Evolutionary conservation across 2,888 invertebrate species (phyloP), one percentile per base, ranked within the genome.

Genomic region (Ormyrus pomaceus): DNA sequence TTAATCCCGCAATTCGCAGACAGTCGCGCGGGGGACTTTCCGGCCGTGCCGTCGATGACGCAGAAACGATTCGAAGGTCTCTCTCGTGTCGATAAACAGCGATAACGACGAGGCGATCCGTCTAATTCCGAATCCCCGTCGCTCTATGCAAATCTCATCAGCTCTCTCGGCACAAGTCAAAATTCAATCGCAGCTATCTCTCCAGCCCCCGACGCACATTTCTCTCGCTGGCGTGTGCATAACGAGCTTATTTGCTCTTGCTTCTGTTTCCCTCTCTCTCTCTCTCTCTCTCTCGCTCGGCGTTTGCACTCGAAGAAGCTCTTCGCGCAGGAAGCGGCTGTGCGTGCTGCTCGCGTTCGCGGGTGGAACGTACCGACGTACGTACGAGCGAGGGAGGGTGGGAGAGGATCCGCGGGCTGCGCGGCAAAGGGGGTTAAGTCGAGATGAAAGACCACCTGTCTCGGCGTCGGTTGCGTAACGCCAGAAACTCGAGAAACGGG

Each of bases 361-460:
- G 51, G 34, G 53, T 55, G 51, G 10, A 62, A 71, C 13, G 51
- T 61, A 71, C 45, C 55, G 45, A n/a, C 11, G 59, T 70, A 9
- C 34, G 51, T 11, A 19, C 19, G 19, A 19, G 19, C 19, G 19
- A 19, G 50, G 7, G 64, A 10, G 51, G 11, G 65, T 19, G 48
- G 34, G 64, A 8, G 64, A 8, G 19, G 46, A 64, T n/a, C 46
- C 7, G 8, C 11, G 19, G 19, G 19, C 2, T 19, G 19, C 19
- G 19, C 19, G 19, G 19, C 19, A 34, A 61, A 50, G 71, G 45
- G 73, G 64, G 53, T 51, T 59, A 75, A 75, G 70, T 76, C 69
- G 68, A 81, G 78, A 81, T 72, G 83, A 79, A 82, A 84, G 83
- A 83, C 83, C 83, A 84, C 82, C 83, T 82, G 82, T 80, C 82